phyloP scores from a whole-genome alignment of 2,113 vertebrate genomes.

The Ceyx margarethae region DNA sequence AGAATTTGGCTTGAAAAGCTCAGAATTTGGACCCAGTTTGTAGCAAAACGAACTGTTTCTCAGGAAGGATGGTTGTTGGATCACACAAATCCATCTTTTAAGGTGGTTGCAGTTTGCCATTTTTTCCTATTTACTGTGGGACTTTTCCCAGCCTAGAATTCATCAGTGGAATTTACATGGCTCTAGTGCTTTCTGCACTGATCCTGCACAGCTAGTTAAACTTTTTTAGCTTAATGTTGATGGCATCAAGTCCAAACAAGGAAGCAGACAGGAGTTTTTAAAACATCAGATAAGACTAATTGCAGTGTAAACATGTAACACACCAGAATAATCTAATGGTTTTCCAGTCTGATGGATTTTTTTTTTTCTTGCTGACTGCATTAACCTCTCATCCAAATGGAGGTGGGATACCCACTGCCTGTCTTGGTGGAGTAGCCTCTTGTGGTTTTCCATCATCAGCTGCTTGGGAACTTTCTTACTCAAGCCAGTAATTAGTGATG shows the following conservation, averaged over 20 bases:
- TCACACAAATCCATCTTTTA: background rate
- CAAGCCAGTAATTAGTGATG: background rate
- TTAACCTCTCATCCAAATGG: background rate
- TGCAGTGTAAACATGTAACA: background rate
- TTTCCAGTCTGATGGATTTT: constrained; percentile 1
- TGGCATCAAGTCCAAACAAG: background rate
- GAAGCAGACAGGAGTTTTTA: background rate
- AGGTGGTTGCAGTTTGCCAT: background rate
- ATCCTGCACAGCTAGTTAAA: background rate
- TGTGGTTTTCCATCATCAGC: background rate
- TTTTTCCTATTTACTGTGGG: background rate
- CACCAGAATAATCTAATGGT: background rate
- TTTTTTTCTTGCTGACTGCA: background rate
- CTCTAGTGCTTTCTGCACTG: background rate
- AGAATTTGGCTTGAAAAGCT: background rate
- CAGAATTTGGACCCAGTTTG: background rate
- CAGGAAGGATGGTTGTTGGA: accelerated
- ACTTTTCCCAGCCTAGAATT: background rate
- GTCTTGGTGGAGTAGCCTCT: background rate
- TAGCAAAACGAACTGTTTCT: background rate
- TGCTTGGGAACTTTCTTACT: background rate
- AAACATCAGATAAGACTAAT: background rate
- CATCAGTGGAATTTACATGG: background rate
- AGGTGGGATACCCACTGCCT: background rate
- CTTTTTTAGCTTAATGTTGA: background rate